Evolutionary conservation across 2,888 invertebrate species (phyloP).

Genomic region (Pedicia rivosa): DNA sequence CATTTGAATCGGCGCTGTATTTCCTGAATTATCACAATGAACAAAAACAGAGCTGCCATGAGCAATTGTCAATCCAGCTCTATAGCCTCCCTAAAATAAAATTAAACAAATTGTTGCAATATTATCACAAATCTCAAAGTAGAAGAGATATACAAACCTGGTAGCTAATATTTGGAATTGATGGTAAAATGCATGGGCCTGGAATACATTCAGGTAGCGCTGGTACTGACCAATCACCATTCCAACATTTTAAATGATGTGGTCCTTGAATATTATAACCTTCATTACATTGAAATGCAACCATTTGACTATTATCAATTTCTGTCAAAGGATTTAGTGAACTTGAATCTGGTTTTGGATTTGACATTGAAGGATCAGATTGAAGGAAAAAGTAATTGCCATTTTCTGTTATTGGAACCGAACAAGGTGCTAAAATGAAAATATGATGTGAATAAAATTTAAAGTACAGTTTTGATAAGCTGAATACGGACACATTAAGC

Average conservation of each 20-base stretch:
- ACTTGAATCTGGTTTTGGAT: conserved; percentile 21
- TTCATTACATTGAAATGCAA: conserved; percentile 58
- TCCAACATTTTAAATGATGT: conserved; percentile 57
- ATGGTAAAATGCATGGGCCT: conserved; percentile 29
- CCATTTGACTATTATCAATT: conserved; percentile 51
- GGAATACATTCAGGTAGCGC: conserved; percentile 62
- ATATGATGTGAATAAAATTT: background rate
- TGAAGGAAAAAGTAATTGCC: conserved; percentile 41
- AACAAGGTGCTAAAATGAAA: conserved; percentile 43
- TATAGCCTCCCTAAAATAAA: conserved; percentile 66
- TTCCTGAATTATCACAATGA: conserved; percentile 42
- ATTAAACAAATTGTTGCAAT: conserved; percentile 58
- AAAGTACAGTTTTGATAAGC: background rate
- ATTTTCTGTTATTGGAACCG: conserved; percentile 49
- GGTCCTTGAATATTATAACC: conserved; percentile 47
- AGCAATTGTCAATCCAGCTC: conserved; percentile 63
- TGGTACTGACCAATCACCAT: conserved; percentile 67
- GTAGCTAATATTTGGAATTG: conserved; percentile 25
- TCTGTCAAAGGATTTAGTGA: conserved; percentile 28
- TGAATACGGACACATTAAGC: conserved; percentile 46
- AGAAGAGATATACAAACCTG: conserved; percentile 4
- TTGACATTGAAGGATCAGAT: conserved; percentile 22
- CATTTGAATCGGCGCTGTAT: conserved; percentile 33
- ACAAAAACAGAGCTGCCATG: conserved; percentile 65
- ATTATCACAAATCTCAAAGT: conserved; percentile 42